phyloP scores from a whole-genome alignment of 1,140 invertebrate species.

The Zaprionus lachaisei region DNA sequence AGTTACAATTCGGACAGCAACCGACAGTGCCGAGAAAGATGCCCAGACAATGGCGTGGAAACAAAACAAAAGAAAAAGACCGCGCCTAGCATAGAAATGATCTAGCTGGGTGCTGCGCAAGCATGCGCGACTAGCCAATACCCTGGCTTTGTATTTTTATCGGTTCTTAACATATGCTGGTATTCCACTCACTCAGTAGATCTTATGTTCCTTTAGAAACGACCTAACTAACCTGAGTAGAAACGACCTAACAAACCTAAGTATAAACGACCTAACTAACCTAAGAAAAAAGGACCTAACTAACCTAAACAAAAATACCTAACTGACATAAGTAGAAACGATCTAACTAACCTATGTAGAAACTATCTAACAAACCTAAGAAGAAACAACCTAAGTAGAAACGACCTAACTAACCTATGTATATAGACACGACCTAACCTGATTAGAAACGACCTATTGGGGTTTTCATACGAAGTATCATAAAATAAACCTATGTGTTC shows the following conservation, averaged over 20 bases:
- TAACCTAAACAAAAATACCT: no score
- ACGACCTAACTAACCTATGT: not conserved
- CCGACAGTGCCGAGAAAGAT: slow-evolving; percentile 30
- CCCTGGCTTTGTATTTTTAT: not conserved
- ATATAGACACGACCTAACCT: not conserved
- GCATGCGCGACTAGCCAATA: slow-evolving; percentile 12
- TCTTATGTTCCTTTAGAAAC: no score
- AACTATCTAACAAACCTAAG: not conserved
- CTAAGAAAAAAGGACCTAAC: not conserved
- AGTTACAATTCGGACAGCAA: slow-evolving; percentile 63
- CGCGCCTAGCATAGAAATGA: not conserved
- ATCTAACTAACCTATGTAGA: not conserved
- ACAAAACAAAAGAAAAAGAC: slow-evolving; percentile 53
- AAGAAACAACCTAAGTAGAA: not conserved
- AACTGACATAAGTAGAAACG: not conserved
- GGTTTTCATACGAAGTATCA: not conserved
- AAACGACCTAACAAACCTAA: not conserved
- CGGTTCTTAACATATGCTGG: not conserved
- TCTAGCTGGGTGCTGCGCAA: not conserved
- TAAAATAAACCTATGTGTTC: not conserved
- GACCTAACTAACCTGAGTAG: not conserved
- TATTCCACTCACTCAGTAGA: not conserved
- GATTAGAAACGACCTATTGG: not conserved
- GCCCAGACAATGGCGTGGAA: slow-evolving; percentile 53
- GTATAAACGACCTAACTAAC: not conserved